Evolutionary conservation across 2,797 vertebrate genomes (phyloP).

Genomic region (Sebastes oblongus): DNA sequence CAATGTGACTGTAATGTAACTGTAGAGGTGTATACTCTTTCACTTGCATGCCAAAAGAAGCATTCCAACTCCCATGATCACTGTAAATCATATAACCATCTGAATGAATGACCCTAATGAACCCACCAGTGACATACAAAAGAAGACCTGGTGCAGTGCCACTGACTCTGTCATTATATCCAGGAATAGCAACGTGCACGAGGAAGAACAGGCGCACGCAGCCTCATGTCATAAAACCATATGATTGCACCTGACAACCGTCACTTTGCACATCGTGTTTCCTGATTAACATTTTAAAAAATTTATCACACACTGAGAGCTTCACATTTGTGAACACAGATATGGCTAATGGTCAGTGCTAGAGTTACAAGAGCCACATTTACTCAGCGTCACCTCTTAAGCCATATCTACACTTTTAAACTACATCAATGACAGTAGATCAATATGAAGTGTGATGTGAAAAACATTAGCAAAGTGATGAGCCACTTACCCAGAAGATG

Average conservation of each 20-base stretch:
- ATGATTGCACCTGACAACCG: slow-evolving; percentile 49
- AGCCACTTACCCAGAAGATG: slow-evolving; percentile 98
- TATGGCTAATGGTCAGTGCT: neutral
- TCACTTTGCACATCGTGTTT: slow-evolving; percentile 20
- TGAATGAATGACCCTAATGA: slow-evolving; percentile 46
- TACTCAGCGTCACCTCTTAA: neutral
- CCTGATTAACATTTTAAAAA: slow-evolving; percentile 9
- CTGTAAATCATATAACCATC: slow-evolving; percentile 49
- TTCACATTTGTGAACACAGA: neutral
- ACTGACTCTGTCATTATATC: slow-evolving; percentile 59
- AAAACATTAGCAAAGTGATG: neutral
- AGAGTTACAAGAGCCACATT: neutral
- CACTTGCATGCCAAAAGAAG: slow-evolving; percentile 21
- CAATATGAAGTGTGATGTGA: neutral
- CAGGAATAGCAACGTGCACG: slow-evolving; percentile 72
- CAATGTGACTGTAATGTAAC: slow-evolving; percentile 8
- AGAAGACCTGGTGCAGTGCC: slow-evolving; percentile 58
- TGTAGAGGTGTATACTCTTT: slow-evolving; percentile 14
- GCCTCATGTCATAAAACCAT: slow-evolving; percentile 76
- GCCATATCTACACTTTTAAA: neutral
- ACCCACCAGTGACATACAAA: slow-evolving; percentile 45
- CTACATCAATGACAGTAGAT: neutral
- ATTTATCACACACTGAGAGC: neutral
- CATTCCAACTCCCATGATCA: slow-evolving; percentile 25
- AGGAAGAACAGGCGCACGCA: slow-evolving; percentile 58